Base-by-base conservation (phyloP, 2,797 vertebrate species). In the Epinephelus malabaricus region DNA sequence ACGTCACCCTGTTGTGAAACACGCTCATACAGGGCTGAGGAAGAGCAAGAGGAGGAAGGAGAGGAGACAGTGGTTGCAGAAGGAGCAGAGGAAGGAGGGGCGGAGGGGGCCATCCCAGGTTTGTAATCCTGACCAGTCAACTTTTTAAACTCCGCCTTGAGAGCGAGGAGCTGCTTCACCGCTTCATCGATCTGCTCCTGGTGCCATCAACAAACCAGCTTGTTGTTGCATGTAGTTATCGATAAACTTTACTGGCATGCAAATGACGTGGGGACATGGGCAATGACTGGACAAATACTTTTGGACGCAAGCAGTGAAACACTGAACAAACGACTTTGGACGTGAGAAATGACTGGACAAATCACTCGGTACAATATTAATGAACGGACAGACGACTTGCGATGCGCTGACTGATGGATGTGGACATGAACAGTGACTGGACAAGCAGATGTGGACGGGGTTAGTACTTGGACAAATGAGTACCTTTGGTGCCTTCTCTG, bases 71-170 rank as follows among this genome's bases (percentile, higher is more conserved):
- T n/a, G 38, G 69, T 60, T 13, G 10, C 40, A 11, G 86, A 25
- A 17, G 89, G 14, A 60, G 88, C n/a, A 59, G 89, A 10, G 6
- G 89, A 50, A 21, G 82, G 8, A 4, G 78, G 14, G 38, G 85
- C 27, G n/a, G 93, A 69, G n/a, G 93, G 92, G 73, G 88, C 85
- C 92, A 90, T 94, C 74, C 95, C 95, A 8, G 96, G 96, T 91
- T 97, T 97, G 93, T 97, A 97, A 45, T 98, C 96, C 70, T 96
- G 95, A 87, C 96, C 96, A 3, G 95, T 96, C 76, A 96, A 89
- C 86, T 92, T 94, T 88, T 97, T 97, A 92, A 96, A 97, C 89
- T 97, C 95, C 3, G 93, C 92, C 91, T 98, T 98, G 77, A 97
- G 81, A 68, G 92, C 91, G 84, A 97, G 90, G 90, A 97, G 96